Evolutionary conservation across 2,888 invertebrate species (phyloP), one percentile per base, ranked within the genome.

Genomic region (Mallateleia sp.): DNA sequence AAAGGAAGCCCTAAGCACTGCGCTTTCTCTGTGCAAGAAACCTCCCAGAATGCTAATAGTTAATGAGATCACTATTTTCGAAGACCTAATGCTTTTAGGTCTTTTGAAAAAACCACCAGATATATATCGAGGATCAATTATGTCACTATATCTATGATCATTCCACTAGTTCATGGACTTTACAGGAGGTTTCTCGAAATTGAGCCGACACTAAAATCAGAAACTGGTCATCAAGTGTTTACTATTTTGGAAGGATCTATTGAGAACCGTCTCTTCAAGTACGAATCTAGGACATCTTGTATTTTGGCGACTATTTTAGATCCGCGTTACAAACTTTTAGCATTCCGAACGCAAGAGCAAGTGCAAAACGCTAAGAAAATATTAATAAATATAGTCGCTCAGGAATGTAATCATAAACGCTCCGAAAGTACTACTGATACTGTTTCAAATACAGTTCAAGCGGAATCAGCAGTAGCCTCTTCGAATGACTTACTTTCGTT

Each of bases 331-430:
- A 64, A 64, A 20, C 34, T 42, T 11, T 42, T 42, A 24, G 45
- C 64, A 18, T 64, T 64, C 24, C 32, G 64, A 24, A 42, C 64
- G 22, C 38, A 64, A 14, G 64, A 64, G 15, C 38, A 64, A 42
- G 64, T n/a, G 18, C 42, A 52, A 52, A 20, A 52, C 22, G 52
- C 52, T 20, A 52, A 52, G 18, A 52, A 22, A 52, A 9, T 52
- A 20, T 20, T 52, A 20, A 11, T 52, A 52, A 52, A 52, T 11
- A 32, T 8, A 32, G 8, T 32, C 8, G 8, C 32, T 32, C 32
- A 32, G 32, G 32, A 32, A 32, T 32, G 32, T 32, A 32, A 32
- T 32, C 32, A 6, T 32, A 32, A 6, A 32, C 32, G 32, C 8
- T 32, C 32, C 32, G 32, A 32, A 32, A 32, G 32, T 8, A 32